phyloP scores from a whole-genome alignment of 1,140 invertebrate species.

The Diachasmimorpha longicaudata region DNA sequence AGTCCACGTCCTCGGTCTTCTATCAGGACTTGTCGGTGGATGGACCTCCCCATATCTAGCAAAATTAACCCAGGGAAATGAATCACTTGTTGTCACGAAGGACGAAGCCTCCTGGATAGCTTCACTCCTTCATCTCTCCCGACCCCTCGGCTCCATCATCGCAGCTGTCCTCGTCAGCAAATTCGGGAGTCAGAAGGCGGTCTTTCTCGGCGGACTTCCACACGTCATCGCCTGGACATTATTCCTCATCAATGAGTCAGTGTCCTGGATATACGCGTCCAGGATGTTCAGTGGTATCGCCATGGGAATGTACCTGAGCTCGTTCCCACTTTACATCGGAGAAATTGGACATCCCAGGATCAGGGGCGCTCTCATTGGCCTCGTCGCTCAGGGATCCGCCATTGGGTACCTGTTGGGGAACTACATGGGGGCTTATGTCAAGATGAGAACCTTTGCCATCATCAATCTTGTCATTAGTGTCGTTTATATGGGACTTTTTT shows the following conservation, averaged over 20 bases:
- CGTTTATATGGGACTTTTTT: conserved; percentile 67
- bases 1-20: conserved; percentile 51
- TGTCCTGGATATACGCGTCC: conserved; percentile 63
- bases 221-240: conserved; percentile 70
- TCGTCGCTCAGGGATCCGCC: conserved; percentile 53
- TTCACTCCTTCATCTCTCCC: conserved; percentile 60
- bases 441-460: conserved; percentile 66
- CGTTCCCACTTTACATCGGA: conserved; percentile 70
- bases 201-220: conserved; percentile 67
- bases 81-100: conserved; percentile 61
- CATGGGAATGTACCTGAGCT: conserved; percentile 70
- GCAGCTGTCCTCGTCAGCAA: conserved; percentile 53
- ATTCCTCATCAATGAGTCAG: conserved; percentile 63
- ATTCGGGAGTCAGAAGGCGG: conserved; percentile 71
- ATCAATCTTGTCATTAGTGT: conserved; percentile 66
- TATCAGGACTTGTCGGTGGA: conserved; percentile 52
- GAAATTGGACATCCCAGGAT: conserved; percentile 70
- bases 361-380: conserved; percentile 70
- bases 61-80: conserved; percentile 54
- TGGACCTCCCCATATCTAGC: conserved; percentile 70
- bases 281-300: conserved; percentile 67
- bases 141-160: conserved; percentile 48
- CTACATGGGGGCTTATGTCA: conserved; percentile 68
- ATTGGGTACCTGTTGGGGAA: conserved; percentile 75
- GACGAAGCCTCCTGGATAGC: conserved; percentile 72